Percentiles rank a stretch among this genome's conserved stretches.
Evolutionary conservation across 2,113 vertebrate genomes (phyloP).

Genomic region (Malaclemys terrapin): DNA sequence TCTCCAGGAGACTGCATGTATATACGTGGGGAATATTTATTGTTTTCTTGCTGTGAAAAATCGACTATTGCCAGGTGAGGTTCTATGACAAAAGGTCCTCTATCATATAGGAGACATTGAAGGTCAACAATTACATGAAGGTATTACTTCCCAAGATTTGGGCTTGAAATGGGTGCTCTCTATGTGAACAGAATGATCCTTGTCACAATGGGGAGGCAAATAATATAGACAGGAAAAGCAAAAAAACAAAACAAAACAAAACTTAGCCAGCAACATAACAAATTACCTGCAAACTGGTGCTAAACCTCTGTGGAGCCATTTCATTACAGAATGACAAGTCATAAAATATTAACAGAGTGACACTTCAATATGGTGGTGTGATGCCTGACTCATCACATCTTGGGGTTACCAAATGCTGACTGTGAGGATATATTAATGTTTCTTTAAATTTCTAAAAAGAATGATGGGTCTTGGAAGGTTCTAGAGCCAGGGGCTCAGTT

Average conservation of each 20-base stretch:
- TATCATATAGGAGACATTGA: background rate
- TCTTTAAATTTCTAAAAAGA: background rate
- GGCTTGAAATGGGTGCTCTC: background rate
- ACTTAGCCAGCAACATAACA: background rate
- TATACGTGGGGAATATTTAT: background rate
- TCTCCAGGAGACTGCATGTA: background rate
- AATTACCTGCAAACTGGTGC: background rate
- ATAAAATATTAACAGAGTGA: background rate
- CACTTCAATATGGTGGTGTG: background rate
- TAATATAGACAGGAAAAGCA: background rate
- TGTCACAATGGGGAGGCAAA: background rate
- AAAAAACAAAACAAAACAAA: background rate
- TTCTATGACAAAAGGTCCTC: background rate
- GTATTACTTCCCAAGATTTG: background rate
- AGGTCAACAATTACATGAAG: background rate
- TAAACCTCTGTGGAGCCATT: background rate
- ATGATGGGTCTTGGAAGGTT: background rate
- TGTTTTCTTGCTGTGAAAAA: background rate
- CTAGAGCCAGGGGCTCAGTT: background rate
- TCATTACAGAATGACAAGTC: background rate
- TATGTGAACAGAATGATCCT: background rate
- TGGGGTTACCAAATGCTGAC: background rate
- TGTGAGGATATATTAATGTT: background rate
- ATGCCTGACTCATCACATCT: background rate
- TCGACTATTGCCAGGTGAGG: background rate